Evolutionary conservation across 2,888 invertebrate genomes (phyloP).

Genomic region (Parascotia fuliginaria): DNA sequence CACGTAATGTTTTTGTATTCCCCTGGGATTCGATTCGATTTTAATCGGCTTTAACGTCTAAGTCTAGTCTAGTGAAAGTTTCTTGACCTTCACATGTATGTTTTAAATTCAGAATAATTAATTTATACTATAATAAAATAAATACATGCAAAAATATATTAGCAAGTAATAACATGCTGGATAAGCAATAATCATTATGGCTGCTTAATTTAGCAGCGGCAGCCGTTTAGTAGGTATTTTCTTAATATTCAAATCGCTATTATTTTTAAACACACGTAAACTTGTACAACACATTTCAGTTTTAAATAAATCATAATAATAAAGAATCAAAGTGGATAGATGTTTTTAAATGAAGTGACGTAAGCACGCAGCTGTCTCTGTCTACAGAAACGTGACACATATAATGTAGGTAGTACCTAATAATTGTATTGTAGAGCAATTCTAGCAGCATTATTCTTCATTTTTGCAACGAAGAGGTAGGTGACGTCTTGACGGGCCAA

Average conservation of each 20-base stretch:
- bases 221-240: neutral
- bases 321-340: slow-evolving; percentile 51
- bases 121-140: neutral
- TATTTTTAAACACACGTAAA: neutral
- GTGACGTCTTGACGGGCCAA: slow-evolving; percentile 36
- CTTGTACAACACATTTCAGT: slow-evolving; percentile 33
- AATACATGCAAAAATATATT: neutral
- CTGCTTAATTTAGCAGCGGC: neutral
- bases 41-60: neutral
- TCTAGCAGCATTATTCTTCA: slow-evolving; percentile 54
- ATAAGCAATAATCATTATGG: neutral
- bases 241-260: neutral
- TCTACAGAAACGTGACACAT: slow-evolving; percentile 47
- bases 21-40: neutral
- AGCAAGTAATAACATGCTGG: neutral
- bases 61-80: neutral
- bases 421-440: slow-evolving; percentile 49
- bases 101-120: neutral
- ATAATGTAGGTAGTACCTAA: too few relatives aligned
- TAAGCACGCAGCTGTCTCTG: slow-evolving; percentile 59
- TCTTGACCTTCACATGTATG: neutral
- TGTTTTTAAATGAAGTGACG: slow-evolving; percentile 57
- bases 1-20: slow-evolving; percentile 9
- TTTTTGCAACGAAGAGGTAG: slow-evolving; percentile 37
- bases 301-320: slow-evolving; percentile 53